These are phyloP conservation scores for Halichoerus grypus DNA, from an alignment of 2,113 vertebrate genomes.

Conservation along the genomic window DNA sequence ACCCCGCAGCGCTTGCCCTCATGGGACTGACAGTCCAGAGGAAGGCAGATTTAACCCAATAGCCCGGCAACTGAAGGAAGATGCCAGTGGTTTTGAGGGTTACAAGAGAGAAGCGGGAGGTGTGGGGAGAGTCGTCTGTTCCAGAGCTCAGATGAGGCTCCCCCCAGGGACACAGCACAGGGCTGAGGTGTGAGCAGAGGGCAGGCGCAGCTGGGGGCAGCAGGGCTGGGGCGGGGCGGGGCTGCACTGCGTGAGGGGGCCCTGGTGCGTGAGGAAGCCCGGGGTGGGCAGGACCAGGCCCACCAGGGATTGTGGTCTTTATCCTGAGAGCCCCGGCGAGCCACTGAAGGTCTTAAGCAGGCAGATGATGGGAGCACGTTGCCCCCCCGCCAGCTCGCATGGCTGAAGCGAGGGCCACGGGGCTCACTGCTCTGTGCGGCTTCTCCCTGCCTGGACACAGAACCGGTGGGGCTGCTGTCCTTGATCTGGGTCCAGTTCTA, in stretches of 20 bases:
- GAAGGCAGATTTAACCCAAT: background rate
- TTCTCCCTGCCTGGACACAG: background rate
- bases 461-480: background rate
- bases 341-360: background rate
- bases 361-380: accelerated
- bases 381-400: background rate
- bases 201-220: too few relatives aligned
- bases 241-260: background rate
- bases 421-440: background rate
- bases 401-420: background rate
- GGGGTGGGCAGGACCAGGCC: too few relatives aligned
- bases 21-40: background rate
- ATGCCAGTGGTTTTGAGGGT: accelerated
- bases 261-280: accelerated
- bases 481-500: constrained; percentile 39
- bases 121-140: background rate
- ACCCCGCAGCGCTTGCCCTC: accelerated
- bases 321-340: background rate
- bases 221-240: background rate
- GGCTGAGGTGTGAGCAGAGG: background rate
- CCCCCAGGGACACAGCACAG: background rate
- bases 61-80: background rate
- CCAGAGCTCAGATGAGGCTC: background rate
- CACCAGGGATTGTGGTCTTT: background rate
- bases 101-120: background rate